These are phyloP conservation scores for Bugula neritina DNA, from an alignment of 2,888 invertebrate genomes.

Conservation along the genomic window DNA sequence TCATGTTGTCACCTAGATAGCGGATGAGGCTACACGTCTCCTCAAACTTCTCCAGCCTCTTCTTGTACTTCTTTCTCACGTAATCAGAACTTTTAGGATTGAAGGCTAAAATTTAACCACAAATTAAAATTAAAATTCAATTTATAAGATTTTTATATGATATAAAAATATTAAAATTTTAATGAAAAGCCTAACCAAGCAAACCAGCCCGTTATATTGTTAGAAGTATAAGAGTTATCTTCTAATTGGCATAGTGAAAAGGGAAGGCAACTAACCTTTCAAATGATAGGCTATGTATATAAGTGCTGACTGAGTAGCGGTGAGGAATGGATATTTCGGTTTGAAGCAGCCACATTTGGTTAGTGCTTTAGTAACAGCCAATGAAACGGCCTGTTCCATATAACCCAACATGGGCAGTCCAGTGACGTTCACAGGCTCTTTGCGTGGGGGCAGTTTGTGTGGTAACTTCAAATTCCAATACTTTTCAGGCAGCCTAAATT, in stretches of 20 bases:
- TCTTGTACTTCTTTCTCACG: conserved; percentile 50
- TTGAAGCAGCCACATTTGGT: conserved; percentile 51
- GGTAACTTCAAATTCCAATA: conserved; percentile 50
- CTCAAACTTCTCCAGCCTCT: conserved; percentile 50
- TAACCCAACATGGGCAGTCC: conserved; percentile 53
- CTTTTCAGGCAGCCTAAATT: conserved; percentile 46
- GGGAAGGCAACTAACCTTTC: conserved; percentile 45
- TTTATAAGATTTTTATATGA: no score
- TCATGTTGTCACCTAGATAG: conserved; percentile 52
- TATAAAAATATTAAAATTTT: no score
- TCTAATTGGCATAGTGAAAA: no score
- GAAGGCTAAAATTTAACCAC: conserved; percentile 44
- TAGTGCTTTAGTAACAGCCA: conserved; percentile 47
- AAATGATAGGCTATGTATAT: conserved; percentile 52
- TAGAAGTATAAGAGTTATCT: no score
- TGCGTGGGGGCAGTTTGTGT: conserved; percentile 52
- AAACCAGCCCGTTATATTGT: no score
- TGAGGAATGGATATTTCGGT: conserved; percentile 54
- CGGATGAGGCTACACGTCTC: conserved; percentile 51
- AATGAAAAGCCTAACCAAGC: no score
- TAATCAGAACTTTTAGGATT: conserved; percentile 53
- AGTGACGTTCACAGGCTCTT: conserved; percentile 41
- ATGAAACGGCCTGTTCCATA: conserved; percentile 52
- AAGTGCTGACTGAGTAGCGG: conserved; percentile 47
- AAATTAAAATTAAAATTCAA: no score